Percentiles rank a stretch among this genome's conserved stretches.
Conservation (phyloP, 2,113 vertebrate species). For the Lagenorhynchus albirostris region DNA sequence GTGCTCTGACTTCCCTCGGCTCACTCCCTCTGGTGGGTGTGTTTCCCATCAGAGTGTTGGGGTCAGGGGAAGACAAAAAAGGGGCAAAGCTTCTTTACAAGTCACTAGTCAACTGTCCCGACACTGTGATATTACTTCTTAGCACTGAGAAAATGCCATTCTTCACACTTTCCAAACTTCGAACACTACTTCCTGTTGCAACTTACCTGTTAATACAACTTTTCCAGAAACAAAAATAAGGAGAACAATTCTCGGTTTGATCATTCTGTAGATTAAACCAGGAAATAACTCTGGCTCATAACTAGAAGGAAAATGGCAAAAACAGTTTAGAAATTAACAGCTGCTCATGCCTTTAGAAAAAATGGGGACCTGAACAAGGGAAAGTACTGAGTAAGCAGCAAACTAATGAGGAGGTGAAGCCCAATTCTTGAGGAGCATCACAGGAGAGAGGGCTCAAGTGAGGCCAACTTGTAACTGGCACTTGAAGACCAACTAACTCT, state of each 20-base stretch:
- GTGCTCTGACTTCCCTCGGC: neutral
- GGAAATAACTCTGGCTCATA: conserved; percentile 98
- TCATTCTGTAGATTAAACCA: conserved; percentile 99
- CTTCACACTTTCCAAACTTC: neutral
- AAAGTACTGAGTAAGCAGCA: neutral
- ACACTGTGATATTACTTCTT: neutral
- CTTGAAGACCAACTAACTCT: neutral
- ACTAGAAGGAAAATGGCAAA: conserved; percentile 81
- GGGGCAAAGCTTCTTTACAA: neutral
- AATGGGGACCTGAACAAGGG: neutral
- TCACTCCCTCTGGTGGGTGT: rapidly evolving
- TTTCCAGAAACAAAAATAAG: conserved; percentile 99
- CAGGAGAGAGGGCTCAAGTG: neutral
- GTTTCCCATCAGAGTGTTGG: neutral
- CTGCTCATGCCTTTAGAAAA: neutral
- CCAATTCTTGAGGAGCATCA: too few species aligned
- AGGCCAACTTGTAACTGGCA: rapidly evolving
- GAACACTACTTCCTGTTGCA: neutral
- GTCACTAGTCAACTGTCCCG: too few species aligned
- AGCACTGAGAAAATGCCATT: neutral
- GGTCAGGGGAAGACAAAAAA: neutral
- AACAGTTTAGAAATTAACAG: neutral
- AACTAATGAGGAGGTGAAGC: neutral
- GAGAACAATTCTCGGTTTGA: conserved; percentile 98
- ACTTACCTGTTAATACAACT: conserved; percentile 98